Evolutionary conservation across 2,797 vertebrate genomes (phyloP), one percentile per base, ranked within the genome.

Genomic region (Hoplostethus mediterraneus): DNA sequence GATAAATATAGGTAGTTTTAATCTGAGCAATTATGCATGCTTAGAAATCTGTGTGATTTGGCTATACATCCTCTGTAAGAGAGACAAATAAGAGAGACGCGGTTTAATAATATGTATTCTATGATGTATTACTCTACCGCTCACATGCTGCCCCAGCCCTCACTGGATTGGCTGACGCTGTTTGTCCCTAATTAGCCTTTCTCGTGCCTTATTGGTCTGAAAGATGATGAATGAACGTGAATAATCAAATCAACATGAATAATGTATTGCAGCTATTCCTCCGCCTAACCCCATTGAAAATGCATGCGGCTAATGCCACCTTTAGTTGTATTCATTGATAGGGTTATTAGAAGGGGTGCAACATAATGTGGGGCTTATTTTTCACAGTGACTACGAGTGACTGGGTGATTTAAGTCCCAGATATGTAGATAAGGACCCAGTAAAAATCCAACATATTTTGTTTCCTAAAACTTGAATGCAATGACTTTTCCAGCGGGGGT

Each of bases 151-250:
- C 75, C 94, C 28, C 93, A 94, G 92, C 94, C 89, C 85, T 92
- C 89, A 88, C 81, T 89, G 79, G 81, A 93, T 92, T 90, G 92
- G 94, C 92, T 92, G 90, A 92, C 77, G 94, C 90, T 42, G 3
- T 92, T 93, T 94, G 90, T 95, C 92, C 95, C 95, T 95, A 96
- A 96, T 96, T 96, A 95, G 94, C 91, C 92, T 93, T 94, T 93
- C 73, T 93, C 94, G 94, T 82, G 92, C 93, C 92, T 95, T 93
- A 95, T 95, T 95, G 94, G 94, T 96, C 94, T 93, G 94, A 95
- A 95, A 94, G 87, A 94, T 95, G 93, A 95, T 95, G 87, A 93
- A 96, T 95, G 92, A 58, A 40, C 33, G 38, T 53, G 17, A 77
- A 57, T 62, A 49, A 65, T 47, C 36, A 56, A 59, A 42, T 52